Base-by-base conservation (phyloP, 2,888 invertebrate species). In the Ophion slaviceki region DNA sequence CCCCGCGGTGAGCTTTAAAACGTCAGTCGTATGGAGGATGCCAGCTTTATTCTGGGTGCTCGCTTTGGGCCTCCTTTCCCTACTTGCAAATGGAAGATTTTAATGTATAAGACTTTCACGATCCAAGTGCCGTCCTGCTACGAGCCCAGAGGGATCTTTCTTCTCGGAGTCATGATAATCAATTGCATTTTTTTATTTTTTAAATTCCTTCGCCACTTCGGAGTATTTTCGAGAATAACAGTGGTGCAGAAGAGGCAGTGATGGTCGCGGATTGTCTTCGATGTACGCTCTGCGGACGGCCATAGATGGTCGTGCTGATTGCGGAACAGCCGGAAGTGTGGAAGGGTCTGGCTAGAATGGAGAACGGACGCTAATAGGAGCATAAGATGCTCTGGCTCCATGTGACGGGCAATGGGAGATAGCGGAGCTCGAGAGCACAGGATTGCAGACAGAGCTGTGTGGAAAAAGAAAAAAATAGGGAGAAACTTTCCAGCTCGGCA, bases 361-460 rank as follows among this genome's bases (percentile, higher is more conserved):
- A 66, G 59, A 84, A 57, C 75, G 17, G 71, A 67, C 67, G 74
- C 53, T 82, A 82, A 82, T 78, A 68, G 78, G 82, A 72, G 17
- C 66, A 47, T 47, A 61, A 72, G 61, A 71, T 64, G 71, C 68
- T 75, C 68, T 68, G 28, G 83, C 61, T 61, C 74, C 70, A 68
- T 78, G 84, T 64, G 84, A 84, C 84, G 64, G 75, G 47, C 57
- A 77, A 61, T 70, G 72, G 47, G 24, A 67, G 82, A 83, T 83
- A 78, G 72, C 61, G 61, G 59, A 32, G 77, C 45, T 47, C n/a
- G 20, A 66, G 67, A 67, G 71, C 47, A 24, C 66, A 45, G 76
- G 75, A 75, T 80, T 66, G 68, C 66, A 77, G 76, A 79, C 61
- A 59, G 36, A 76, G 61, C 36, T 62, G 57, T 66, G 53, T 32